Evolutionary conservation across 1,140 invertebrate genomes (phyloP).

Genomic region (Odontomachus brunneus): DNA sequence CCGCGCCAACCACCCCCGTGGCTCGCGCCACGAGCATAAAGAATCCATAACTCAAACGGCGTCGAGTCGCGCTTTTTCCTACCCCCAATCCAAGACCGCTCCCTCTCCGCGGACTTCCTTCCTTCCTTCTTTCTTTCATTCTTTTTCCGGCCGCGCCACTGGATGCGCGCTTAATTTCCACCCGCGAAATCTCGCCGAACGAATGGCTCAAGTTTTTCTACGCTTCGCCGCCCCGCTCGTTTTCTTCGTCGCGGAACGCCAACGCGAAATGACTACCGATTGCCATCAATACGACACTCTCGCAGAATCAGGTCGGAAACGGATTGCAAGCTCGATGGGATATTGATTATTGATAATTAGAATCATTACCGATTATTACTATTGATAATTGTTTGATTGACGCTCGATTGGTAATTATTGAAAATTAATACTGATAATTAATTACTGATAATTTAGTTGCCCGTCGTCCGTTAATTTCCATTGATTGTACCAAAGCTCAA

Average conservation of each 20-base stretch:
- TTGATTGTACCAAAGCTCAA: too few relatives aligned
- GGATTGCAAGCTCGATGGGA: too few relatives aligned
- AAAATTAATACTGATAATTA: too few relatives aligned
- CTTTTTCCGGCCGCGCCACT: constrained; percentile 3
- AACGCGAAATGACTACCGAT: constrained; percentile 19
- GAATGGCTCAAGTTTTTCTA: constrained; percentile 61
- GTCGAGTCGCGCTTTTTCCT: constrained; percentile 53
- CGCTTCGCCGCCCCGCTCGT: not conserved
- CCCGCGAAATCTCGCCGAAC: constrained; percentile 37
- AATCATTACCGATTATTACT: too few relatives aligned
- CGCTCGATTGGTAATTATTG: too few relatives aligned
- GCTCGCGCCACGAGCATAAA: constrained; percentile 63
- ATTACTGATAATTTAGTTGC: too few relatives aligned
- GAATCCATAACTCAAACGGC: constrained; percentile 65
- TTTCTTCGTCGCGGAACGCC: not conserved
- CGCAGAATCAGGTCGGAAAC: not conserved
- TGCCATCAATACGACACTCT: not conserved
- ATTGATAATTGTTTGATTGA: too few relatives aligned
- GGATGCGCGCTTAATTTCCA: constrained; percentile 65
- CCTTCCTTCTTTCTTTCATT: not conserved
- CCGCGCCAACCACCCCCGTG: constrained; percentile 39
- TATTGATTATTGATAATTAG: too few relatives aligned
- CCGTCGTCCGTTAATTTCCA: too few relatives aligned
- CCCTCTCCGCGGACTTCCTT: constrained; percentile 30
- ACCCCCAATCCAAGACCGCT: constrained; percentile 46